Conservation (phyloP, 2,113 vertebrate genomes). For the Tapirus terrestris region DNA sequence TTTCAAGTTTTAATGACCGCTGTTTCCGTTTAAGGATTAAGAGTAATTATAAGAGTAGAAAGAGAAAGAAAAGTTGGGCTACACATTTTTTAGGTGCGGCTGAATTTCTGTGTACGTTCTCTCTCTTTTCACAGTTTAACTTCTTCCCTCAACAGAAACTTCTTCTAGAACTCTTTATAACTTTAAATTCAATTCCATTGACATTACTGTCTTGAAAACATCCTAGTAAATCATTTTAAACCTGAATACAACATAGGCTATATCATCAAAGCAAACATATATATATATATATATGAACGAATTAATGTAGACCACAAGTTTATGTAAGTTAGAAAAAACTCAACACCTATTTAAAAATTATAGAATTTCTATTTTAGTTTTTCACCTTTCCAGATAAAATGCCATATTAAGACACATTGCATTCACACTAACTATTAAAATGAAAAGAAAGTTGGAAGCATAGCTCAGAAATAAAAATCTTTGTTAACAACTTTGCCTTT, state of each 20-base stretch:
- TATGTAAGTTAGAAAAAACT: not conserved
- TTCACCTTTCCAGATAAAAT: not conserved
- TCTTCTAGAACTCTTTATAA: not conserved
- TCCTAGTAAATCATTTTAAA: slow-evolving; percentile 1
- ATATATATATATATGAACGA: not conserved
- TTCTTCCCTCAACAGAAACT: not conserved
- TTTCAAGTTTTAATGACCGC: not conserved
- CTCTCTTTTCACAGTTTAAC: not conserved
- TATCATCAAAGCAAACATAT: not conserved
- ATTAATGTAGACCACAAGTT: not conserved
- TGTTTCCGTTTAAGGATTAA: not conserved
- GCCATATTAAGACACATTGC: not conserved
- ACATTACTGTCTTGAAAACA: not conserved
- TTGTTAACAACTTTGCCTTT: not conserved
- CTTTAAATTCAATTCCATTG: not conserved
- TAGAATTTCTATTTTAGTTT: not conserved
- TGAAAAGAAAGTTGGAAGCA: not conserved
- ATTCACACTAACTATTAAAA: not conserved
- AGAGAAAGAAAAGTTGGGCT: not conserved
- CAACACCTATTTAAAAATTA: not conserved
- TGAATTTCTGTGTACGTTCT: not conserved
- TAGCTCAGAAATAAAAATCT: not conserved
- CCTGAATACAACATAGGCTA: not conserved
- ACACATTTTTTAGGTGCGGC: not conserved
- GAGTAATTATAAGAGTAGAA: not conserved